A percentile compares a stretch with the other conserved stretches of the same genome.
phyloP scores from a whole-genome alignment of 2,113 vertebrate species.

The Phrynosoma blainvillii region DNA sequence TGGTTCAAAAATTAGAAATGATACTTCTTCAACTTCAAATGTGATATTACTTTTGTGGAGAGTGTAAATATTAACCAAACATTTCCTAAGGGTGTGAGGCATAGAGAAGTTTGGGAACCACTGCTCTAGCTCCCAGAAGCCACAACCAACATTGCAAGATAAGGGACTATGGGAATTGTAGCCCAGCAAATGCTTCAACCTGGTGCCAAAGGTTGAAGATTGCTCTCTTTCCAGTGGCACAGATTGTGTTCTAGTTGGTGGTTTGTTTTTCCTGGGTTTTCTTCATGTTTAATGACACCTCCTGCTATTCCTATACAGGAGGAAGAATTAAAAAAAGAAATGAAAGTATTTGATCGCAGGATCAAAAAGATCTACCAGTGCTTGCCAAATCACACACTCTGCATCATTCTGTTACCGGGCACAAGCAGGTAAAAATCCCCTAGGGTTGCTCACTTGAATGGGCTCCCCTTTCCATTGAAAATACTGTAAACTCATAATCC shows the following conservation, averaged over 20 bases:
- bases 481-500: neutral
- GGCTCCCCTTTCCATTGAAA: neutral
- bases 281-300: neutral
- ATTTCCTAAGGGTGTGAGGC: too few relatives aligned
- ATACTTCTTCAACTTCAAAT: too few relatives aligned
- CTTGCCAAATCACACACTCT: constrained; percentile 80
- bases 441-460: neutral
- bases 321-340: constrained; percentile 66
- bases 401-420: constrained; percentile 83
- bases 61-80: too few relatives aligned
- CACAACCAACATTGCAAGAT: too few relatives aligned
- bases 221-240: neutral
- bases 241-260: neutral
- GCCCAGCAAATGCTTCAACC: neutral
- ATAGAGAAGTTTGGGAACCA: too few relatives aligned
- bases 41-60: too few relatives aligned
- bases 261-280: neutral
- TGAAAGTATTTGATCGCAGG: constrained; percentile 78
- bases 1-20: too few relatives aligned
- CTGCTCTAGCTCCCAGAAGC: neutral
- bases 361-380: constrained; percentile 81
- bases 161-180: neutral
- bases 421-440: constrained; percentile 73
- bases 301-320: constrained; percentile 65
- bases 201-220: neutral